Base-by-base conservation (phyloP, 2,888 invertebrate species). In the Drosophila paranaensis region DNA sequence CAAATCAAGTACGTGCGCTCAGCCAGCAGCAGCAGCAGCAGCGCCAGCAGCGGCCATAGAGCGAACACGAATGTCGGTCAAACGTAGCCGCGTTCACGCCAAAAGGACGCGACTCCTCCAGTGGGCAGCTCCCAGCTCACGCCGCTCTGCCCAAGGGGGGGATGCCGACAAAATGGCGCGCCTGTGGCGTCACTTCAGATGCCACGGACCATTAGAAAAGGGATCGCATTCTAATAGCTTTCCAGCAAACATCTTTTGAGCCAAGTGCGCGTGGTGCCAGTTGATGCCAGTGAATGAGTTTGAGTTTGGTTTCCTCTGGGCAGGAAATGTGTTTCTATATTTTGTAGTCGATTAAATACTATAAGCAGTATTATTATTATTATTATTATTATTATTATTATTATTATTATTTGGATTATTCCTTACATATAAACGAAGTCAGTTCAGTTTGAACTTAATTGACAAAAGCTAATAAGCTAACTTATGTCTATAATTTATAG, bases 31-130 rank as follows among this genome's bases (percentile, higher is more conserved):
- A 33, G 30, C 30, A 33, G 30, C 30, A 33, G 30, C 30, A 30
- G 30, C 30, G n/a, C 27, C 30, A 35, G 33, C 33, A 33, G 56
- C 30, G 14, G 56, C 39, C 37, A 45, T 46, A 48, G 48, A 30
- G 42, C 56, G 56, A 43, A 4, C 14, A 30, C 77, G 65, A 76
- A 76, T 76, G 75, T 76, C 75, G 75, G 75, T 76, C 75, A 71
- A 64, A 73, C 39, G 8, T 13, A 25, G 54, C 39, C 43, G 25
- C 70, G 9, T 43, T 30, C 69, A 13, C 14, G 45, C 37, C 45
- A 45, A 55, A 56, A 55, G 70, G 70, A 39, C 39, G 48, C n/a
- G 20, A 20, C 27, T 60, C 54, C 39, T 55, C 51, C 55, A 66
- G 54, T 57, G 54, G 68, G 48, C 74, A 43, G 65, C 35, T 37